Evolutionary conservation across 2,113 vertebrate species (phyloP), one percentile per base, ranked within the genome.

Genomic region (Talpa occidentalis): DNA sequence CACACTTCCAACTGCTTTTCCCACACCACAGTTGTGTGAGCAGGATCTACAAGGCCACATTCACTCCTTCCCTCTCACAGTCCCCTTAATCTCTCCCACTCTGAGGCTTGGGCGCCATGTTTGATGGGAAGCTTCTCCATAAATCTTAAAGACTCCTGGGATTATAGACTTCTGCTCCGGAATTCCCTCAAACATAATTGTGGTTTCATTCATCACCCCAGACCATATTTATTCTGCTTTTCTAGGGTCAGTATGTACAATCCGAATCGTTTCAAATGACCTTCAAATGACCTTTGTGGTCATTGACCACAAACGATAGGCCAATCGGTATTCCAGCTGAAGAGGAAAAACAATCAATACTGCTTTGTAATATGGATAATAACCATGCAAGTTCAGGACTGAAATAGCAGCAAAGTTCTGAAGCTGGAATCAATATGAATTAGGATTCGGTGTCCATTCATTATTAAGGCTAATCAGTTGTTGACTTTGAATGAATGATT

Each of bases 371-470:
- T 79, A 82, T 62, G 59, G 93, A 44, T 60, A 40, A 78, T 86
- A 82, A 72, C 21, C 17, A 28, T 84, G 32, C 56, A 80, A n/a
- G 60, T 69, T 91, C 24, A 80, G n/a, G 54, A 69, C 49, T 35
- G 66, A 91, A 83, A 84, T 15, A 74, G 78, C 42, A 84, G 56
- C 60, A 30, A 89, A 90, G 10, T 44, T 42, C 87, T n/a, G n/a
- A 73, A 67, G 69, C 78, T 79, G 26, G 62, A 95, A 86, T 93
- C 91, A 17, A 84, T 83, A 62, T 22, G 74, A 94, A 96, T 96
- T 95, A 96, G 67, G 83, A 94, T 93, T 95, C 83, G 44, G 67
- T 64, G 92, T 81, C 92, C 76, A 78, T 73, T 95, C 40, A 35
- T 94, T 90, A 80, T 73, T 56, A 76, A 80, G 49, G 74, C 91